phyloP scores from a whole-genome alignment of 1,140 invertebrate genomes.

The Drosophila paulistorum region DNA sequence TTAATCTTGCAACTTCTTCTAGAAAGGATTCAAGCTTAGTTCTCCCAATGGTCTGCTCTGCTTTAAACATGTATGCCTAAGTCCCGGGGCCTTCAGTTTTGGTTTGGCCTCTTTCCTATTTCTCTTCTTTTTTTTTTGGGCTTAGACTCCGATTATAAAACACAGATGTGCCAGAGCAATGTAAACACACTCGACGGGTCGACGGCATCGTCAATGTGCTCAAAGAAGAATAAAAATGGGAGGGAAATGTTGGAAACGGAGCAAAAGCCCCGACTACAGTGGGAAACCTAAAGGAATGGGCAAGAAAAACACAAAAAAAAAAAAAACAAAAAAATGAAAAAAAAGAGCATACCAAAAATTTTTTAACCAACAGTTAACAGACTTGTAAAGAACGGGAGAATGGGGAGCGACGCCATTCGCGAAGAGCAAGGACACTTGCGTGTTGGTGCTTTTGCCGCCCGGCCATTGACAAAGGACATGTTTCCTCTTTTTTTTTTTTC shows the following conservation, averaged over 20 bases:
- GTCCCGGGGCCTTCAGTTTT: conserved; percentile 29
- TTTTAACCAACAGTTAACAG: conserved; percentile 61
- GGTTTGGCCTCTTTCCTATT: conserved; percentile 25
- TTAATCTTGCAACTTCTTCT: neutral
- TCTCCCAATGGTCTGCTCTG: conserved; percentile 15
- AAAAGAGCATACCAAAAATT: conserved; percentile 43
- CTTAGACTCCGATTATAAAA: conserved; percentile 69
- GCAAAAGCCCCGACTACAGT: neutral
- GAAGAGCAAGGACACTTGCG: conserved; percentile 25
- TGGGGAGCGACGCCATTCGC: neutral
- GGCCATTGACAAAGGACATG: conserved; percentile 61
- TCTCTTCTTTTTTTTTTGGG: conserved; percentile 25
- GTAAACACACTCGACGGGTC: conserved; percentile 57
- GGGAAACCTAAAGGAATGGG: neutral
- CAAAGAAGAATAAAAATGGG: conserved; percentile 21
- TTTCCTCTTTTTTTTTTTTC: conserved; percentile 31
- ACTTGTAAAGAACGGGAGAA: conserved; percentile 34
- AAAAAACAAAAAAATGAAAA: neutral
- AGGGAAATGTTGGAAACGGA: neutral
- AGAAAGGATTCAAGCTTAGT: conserved; percentile 28
- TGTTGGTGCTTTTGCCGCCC: conserved; percentile 27
- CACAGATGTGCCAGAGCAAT: conserved; percentile 64
- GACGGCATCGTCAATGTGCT: conserved; percentile 31
- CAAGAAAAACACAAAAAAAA: neutral
- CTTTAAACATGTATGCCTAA: conserved; percentile 22